Evolutionary conservation across 2,113 vertebrate genomes (phyloP).

Genomic region (Corythaixoides concolor): DNA sequence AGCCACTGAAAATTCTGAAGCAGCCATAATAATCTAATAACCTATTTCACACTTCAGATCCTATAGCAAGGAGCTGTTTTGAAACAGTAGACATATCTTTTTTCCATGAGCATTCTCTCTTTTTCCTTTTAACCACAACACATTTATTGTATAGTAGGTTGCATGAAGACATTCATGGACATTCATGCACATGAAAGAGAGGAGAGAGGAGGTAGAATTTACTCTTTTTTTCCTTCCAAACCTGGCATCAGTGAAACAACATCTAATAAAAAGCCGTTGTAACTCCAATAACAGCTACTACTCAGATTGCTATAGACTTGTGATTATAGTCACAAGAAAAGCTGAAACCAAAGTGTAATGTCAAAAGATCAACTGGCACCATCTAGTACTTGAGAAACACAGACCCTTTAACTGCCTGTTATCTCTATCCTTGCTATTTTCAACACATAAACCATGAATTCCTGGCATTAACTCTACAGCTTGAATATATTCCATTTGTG

Average conservation of each 20-base stretch:
- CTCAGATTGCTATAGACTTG: not conserved
- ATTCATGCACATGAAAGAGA: accelerated
- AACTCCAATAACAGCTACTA: not conserved
- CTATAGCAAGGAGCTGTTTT: not conserved
- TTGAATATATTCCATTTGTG: not conserved
- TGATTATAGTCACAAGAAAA: not conserved
- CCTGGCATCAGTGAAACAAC: not conserved
- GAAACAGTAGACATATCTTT: not conserved
- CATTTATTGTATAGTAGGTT: not conserved
- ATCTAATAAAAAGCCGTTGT: not conserved
- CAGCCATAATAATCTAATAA: not conserved
- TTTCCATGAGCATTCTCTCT: not conserved
- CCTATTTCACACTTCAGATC: not conserved
- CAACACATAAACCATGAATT: not conserved
- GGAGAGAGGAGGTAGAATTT: not conserved
- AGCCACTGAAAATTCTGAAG: not conserved
- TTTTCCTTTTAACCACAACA: not conserved
- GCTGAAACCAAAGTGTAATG: not conserved
- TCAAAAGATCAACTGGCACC: not conserved
- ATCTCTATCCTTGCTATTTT: not conserved
- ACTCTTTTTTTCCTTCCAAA: not conserved
- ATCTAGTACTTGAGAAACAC: not conserved
- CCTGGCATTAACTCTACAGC: not conserved
- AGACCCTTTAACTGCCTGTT: not conserved
- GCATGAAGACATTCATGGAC: not conserved